phyloP scores from a whole-genome alignment of 2,888 invertebrate genomes.

The Linnaemya vulpina region DNA sequence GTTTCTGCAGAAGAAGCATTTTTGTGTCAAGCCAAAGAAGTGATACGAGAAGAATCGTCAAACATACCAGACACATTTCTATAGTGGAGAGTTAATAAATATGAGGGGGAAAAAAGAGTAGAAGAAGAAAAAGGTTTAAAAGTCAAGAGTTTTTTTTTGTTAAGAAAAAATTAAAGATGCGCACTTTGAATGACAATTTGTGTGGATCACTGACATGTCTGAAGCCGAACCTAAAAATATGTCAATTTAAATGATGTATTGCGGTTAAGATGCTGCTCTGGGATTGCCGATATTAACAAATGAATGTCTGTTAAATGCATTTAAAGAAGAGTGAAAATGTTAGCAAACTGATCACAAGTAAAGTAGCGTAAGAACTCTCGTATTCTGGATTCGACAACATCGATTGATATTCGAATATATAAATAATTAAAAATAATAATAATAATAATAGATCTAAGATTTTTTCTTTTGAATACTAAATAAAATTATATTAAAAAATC shows the following conservation, averaged over 20 bases:
- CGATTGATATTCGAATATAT: no score
- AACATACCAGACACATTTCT: constrained; percentile 3
- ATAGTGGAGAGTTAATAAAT: background rate
- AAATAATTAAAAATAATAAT: no score
- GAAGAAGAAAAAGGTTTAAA: constrained; percentile 13
- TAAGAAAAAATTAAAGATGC: background rate
- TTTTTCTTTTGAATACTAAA: no score
- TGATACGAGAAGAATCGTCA: constrained; percentile 42
- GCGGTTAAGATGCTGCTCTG: background rate
- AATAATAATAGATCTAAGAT: no score
- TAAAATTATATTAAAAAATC: no score
- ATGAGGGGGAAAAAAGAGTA: no score
- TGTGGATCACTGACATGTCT: background rate
- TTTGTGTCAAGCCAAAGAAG: constrained; percentile 41
- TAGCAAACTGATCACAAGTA: no score
- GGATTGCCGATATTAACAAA: background rate
- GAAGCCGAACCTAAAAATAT: background rate
- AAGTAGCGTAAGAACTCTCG: no score
- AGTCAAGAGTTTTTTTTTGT: constrained; percentile 25
- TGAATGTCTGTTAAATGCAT: no score
- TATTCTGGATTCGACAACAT: no score
- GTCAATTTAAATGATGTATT: constrained; percentile 17
- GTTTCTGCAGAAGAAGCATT: constrained; percentile 30
- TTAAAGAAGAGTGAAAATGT: no score
- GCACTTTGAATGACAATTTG: background rate